These are phyloP conservation scores for Carduelis carduelis DNA, from an alignment of 2,797 vertebrate genomes.

Conservation along the genomic window DNA sequence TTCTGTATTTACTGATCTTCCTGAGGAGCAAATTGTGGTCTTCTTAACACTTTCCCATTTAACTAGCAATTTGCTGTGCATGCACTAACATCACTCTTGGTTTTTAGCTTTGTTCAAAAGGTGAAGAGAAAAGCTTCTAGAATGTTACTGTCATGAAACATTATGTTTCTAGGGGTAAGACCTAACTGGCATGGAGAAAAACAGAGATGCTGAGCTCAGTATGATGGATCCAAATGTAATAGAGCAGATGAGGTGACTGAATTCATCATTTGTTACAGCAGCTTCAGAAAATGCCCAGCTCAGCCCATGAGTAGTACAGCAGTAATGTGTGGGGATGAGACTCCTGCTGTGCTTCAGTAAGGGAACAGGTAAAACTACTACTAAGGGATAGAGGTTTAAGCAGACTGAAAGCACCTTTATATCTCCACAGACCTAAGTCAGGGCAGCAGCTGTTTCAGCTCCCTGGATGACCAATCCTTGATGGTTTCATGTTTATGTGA, in stretches of 20 bases:
- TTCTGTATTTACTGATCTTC: background rate
- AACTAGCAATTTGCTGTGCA: background rate
- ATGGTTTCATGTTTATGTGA: background rate
- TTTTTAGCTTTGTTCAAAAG: background rate
- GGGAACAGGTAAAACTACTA: background rate
- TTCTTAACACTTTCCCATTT: background rate
- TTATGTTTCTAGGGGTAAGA: background rate
- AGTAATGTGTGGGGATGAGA: background rate
- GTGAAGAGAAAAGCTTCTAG: background rate
- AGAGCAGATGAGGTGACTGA: background rate
- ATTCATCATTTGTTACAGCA: background rate
- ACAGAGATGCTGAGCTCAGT: background rate
- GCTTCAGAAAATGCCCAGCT: background rate
- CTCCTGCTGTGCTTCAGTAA: background rate
- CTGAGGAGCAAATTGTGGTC: background rate
- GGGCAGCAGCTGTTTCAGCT: background rate
- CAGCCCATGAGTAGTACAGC: background rate
- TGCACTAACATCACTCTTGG: background rate
- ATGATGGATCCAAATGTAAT: background rate
- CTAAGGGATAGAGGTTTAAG: background rate
- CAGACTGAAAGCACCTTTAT: background rate
- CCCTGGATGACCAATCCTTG: background rate
- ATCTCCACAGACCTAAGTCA: background rate
- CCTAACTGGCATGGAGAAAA: background rate
- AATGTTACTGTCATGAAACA: background rate